Conservation (phyloP, 2,888 invertebrate species). For the Andricus curvator region DNA sequence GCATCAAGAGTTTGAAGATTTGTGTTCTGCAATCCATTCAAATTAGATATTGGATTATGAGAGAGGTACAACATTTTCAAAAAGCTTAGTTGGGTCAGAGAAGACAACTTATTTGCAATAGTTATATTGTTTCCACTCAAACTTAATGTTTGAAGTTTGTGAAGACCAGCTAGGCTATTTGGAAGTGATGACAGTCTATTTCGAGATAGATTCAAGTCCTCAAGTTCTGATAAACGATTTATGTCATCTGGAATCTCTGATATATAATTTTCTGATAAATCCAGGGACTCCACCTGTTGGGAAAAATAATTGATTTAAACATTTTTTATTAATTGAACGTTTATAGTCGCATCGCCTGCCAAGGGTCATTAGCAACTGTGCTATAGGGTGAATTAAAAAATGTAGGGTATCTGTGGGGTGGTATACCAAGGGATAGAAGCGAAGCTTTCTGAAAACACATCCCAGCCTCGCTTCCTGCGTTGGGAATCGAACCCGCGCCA, state of each 20-base stretch:
- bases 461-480: no score
- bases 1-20: slow-evolving; percentile 82
- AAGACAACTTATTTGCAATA: slow-evolving; percentile 75
- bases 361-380: no score
- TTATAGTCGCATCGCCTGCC: no score
- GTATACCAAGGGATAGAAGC: no score
- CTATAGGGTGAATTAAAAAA: no score
- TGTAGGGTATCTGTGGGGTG: no score
- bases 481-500: no score
- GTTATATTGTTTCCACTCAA: slow-evolving; percentile 83
- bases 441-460: no score
- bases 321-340: no score
- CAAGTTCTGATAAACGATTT: slow-evolving; percentile 76
- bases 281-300: slow-evolving; percentile 83
- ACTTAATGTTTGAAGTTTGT: slow-evolving; percentile 81
- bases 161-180: slow-evolving; percentile 80
- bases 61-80: slow-evolving; percentile 84
- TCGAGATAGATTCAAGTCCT: slow-evolving; percentile 80
- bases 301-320: slow-evolving; percentile 16
- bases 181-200: slow-evolving; percentile 81
- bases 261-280: slow-evolving; percentile 84
- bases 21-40: slow-evolving; percentile 82
- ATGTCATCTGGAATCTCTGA: slow-evolving; percentile 79
- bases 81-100: slow-evolving; percentile 71
- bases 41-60: slow-evolving; percentile 81